Conservation (phyloP, 35 echinoderm and acorn worm genomes). For the Lytechinus pictus region DNA sequence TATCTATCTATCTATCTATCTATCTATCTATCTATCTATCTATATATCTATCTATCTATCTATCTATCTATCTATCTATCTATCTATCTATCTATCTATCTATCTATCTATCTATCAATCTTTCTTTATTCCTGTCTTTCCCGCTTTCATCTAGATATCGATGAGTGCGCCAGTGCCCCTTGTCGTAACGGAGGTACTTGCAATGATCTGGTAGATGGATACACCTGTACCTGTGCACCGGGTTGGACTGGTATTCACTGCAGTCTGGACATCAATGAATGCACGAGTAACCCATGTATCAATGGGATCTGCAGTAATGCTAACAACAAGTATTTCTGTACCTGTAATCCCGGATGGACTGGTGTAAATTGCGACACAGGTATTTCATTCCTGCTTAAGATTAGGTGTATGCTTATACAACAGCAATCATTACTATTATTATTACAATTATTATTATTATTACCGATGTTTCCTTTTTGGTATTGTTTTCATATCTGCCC, state of each 20-base stretch:
- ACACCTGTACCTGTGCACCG: constrained; percentile 54
- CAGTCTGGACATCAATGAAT: constrained; percentile 69
- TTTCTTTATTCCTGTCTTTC: too few relatives aligned
- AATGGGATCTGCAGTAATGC: constrained; percentile 71
- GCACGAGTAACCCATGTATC: constrained; percentile 62
- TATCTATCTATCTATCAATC: too few relatives aligned
- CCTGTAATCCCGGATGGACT: constrained; percentile 65
- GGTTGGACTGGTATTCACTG: constrained; percentile 62
- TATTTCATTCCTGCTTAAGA: constrained; percentile 25
- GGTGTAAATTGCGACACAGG: constrained; percentile 63
- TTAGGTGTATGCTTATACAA: too few relatives aligned
- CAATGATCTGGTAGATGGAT: constrained; percentile 49
- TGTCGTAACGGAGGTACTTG: constrained; percentile 71
- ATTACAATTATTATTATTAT: too few relatives aligned
- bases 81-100: too few relatives aligned
- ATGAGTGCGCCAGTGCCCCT: constrained; percentile 63
- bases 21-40: too few relatives aligned
- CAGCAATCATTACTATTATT: too few relatives aligned
- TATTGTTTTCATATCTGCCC: too few relatives aligned
- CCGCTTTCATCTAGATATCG: constrained; percentile 42
- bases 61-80: too few relatives aligned
- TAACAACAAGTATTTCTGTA: constrained; percentile 75
- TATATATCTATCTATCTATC: too few relatives aligned
- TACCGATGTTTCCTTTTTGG: too few relatives aligned
- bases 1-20: too few relatives aligned